Base-by-base conservation (phyloP, 2,113 vertebrate genomes). In the Trochalopteron elliotii region DNA sequence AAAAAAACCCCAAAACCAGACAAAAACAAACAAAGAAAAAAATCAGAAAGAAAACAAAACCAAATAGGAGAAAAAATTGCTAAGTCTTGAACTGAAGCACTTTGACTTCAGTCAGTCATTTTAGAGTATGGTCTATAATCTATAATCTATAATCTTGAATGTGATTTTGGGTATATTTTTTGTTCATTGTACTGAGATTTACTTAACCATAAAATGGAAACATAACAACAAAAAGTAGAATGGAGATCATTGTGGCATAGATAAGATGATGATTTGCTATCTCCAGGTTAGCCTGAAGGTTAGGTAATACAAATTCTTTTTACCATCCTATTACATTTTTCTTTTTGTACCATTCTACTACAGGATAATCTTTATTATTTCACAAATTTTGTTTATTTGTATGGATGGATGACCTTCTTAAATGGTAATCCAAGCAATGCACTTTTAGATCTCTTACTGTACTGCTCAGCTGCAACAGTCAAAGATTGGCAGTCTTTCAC, bases 131-230 rank as follows among this genome's bases (percentile, higher is more conserved):
- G 83, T 97, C 76, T 96, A 91, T 96, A 97, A 94, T 64, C 76
- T 96, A 91, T 96, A 97, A 94, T 64, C 61, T 92, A 81, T 83
- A 94, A 89, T 93, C 40, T 65, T 33, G 1, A 25, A 94, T 90
- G 74, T 94, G 89, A 93, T 93, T 98, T 92, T 69, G 40, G 50
- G 88, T 87, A 93, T 97, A 95, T 89, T 90, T 96, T 96, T 96
- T 96, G 91, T 83, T 83, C 65, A 96, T 91, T 97, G 49, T 94
- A 97, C 96, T 96, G 89, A 93, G 86, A 93, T 97, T 97, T 96
- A 95, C 72, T 97, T 97, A 97, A 97, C 80, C 85, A 97, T 89
- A 95, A 98, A 97, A 97, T 28, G 35, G 94, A 97, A 96, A 91
- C 37, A 83, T 82, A 76, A 63, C 65, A 96, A 94, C 56, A 94